Evolutionary conservation across 2,797 vertebrate species (phyloP), one percentile per base, ranked within the genome.

Genomic region (Poliocrania exsul): DNA sequence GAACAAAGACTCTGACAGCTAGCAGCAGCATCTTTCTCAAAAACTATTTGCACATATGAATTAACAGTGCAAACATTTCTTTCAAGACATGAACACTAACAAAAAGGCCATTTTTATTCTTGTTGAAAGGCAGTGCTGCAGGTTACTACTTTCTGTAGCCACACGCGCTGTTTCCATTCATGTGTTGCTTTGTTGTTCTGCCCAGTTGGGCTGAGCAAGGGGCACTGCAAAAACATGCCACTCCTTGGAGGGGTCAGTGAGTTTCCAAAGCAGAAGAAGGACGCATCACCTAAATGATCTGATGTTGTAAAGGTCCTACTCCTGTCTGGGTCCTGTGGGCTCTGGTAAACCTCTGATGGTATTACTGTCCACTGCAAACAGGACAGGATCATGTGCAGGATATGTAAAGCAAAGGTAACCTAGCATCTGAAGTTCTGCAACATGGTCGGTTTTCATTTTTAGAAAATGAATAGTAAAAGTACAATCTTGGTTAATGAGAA

Each of bases 11-110:
- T 49, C 40, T 72, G 44, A 10, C 49, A 83, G 23, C 49, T 53
- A 44, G 26, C 60, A 69, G 33, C 33, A 87, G 10, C 51, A 70
- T 70, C 20, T 73, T 42, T 81, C 53, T 80, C 57, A 65, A 93
- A 82, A 85, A 4, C 25, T 44, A 90, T 80, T 87, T 83, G 46
- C 65, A 58, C 92, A 58, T 29, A 51, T 14, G 83, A 78, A 91
- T 88, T 84, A 88, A 42, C 25, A 72, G 69, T 44, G n/a, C n/a
- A 94, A 93, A 82, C 58, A 69, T 74, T 91, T 93, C 29, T 93
- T 82, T 89, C 65, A 69, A 74, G 49, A n/a, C n/a, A 83, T 67
- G 19, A 44, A 69, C 53, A 40, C 24, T 75, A 81, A 56, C 13
- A 82, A 82, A 71, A 46, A 47, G 37, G 44, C 26, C 15, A 38